Percentiles rank a stretch among this genome's conserved stretches.
Evolutionary conservation across 2,888 invertebrate species (phyloP).

Genomic region (Drosophila nigritarsus): DNA sequence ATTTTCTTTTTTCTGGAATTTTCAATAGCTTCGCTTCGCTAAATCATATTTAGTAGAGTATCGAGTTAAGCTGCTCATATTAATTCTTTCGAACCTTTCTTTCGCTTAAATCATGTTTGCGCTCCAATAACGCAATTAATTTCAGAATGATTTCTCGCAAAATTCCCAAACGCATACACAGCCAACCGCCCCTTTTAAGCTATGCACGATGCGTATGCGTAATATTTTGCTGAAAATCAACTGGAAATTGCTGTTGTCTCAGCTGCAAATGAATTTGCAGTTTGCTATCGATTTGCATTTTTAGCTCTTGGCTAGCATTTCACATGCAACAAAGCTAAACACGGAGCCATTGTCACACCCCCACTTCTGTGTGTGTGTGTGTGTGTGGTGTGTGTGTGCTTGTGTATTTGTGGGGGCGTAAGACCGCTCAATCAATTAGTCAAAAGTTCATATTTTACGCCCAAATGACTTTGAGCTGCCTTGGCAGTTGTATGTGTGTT

Average conservation of each 20-base stretch:
- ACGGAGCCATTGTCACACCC: conserved; percentile 15
- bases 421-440: conserved; percentile 66
- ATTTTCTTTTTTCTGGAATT: background rate
- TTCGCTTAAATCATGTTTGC: background rate
- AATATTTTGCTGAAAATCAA: conserved; percentile 30
- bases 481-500: conserved; percentile 2
- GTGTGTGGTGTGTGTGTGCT: background rate
- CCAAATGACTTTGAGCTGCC: conserved; percentile 59
- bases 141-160: conserved; percentile 2
- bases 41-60: background rate
- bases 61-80: background rate
- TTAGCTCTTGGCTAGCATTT: conserved; percentile 37
- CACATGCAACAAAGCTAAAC: conserved; percentile 35
- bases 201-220: conserved; percentile 27
- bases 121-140: conserved; percentile 1
- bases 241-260: conserved; percentile 25
- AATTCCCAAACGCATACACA: background rate
- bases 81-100: background rate
- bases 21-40: too few relatives aligned
- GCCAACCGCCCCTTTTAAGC: background rate
- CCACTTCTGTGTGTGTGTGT: conserved; percentile 7
- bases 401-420: conserved; percentile 9
- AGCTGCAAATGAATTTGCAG: conserved; percentile 38
- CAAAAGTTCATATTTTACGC: conserved; percentile 57
- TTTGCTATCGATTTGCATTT: conserved; percentile 37